Base-by-base conservation (phyloP, 1,140 invertebrate species). In the Temnothorax curvispinosus region DNA sequence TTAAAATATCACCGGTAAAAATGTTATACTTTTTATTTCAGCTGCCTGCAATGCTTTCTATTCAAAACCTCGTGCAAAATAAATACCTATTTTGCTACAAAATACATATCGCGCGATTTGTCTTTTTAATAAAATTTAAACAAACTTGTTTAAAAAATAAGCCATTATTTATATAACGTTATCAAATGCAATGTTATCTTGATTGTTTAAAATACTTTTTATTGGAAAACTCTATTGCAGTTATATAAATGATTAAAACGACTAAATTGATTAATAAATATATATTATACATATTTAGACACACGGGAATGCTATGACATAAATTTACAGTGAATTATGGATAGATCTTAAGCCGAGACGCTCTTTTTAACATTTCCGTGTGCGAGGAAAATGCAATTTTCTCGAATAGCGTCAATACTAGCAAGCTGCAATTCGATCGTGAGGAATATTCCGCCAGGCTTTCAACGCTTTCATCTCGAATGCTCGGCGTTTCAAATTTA, bases 401-500 rank as follows among this genome's bases (percentile, higher is more conserved):
- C 47, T 50, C n/a, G n/a, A 62, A 52, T 85, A n/a, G 18, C 82
- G 15, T n/a, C 13, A 44, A 85, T 65, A 80, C 38, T 15, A 77
- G 52, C 47, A 47, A 41, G 38, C 35, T 78, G 74, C 82, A 80
- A 85, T 78, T 85, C 60, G 82, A 85, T 85, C 72, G 82, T 44
- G 38, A 85, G n/a, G 32, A 85, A 85, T 77, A 85, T 78, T 64
- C 41, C 74, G 58, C 15, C 58, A 80, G 60, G 82, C 82, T 85
- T 85, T 85, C 74, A 85, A 0, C 15, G 58, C 67, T 85, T 64
- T 78, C 72, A 64, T 77, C 50, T 47, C 44, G 21, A 65, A 78
- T 80, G 58, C 72, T 64, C 44, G 44, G 38, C 82, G 74, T 41
- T 64, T 78, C 58, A 80, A 85, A 85, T 85, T 85, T 65, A 44